phyloP scores from a whole-genome alignment of 2,888 invertebrate genomes.

The Rhyacophila evoluta region DNA sequence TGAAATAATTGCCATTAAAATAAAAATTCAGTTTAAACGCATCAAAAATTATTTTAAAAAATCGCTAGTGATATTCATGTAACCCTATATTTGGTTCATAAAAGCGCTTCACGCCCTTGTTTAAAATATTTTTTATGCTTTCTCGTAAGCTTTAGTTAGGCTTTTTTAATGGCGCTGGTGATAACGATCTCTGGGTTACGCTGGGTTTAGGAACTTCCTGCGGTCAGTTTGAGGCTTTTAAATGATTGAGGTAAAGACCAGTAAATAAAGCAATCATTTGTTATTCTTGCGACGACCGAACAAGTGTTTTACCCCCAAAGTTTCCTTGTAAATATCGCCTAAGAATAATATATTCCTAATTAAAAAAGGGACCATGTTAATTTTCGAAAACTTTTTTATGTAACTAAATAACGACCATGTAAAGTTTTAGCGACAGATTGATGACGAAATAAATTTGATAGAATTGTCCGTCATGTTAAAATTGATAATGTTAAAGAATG shows the following conservation, averaged over 20 bases:
- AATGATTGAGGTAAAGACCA: slow-evolving; percentile 11
- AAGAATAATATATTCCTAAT: slow-evolving; percentile 5
- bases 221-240: background rate
- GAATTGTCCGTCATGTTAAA: background rate
- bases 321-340: slow-evolving; percentile 15
- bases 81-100: background rate
- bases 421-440: background rate
- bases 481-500: too few relatives aligned
- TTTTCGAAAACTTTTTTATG: background rate
- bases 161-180: slow-evolving; percentile 34
- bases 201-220: slow-evolving; percentile 34
- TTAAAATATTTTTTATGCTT: slow-evolving; percentile 37
- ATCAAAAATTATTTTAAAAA: too few relatives aligned
- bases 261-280: slow-evolving; percentile 44
- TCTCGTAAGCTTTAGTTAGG: slow-evolving; percentile 30
- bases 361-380: background rate
- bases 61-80: too few relatives aligned
- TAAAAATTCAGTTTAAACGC: too few relatives aligned
- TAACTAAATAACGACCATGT: background rate
- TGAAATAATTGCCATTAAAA: too few relatives aligned
- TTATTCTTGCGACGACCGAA: background rate
- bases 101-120: slow-evolving; percentile 40
- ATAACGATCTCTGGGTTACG: slow-evolving; percentile 35
- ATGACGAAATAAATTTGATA: background rate
- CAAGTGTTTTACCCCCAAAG: background rate